Percentiles rank a stretch among this genome's conserved stretches.
These are phyloP conservation scores for Lota lota DNA, from an alignment of 2,113 vertebrate genomes.

Conservation along the genomic window DNA sequence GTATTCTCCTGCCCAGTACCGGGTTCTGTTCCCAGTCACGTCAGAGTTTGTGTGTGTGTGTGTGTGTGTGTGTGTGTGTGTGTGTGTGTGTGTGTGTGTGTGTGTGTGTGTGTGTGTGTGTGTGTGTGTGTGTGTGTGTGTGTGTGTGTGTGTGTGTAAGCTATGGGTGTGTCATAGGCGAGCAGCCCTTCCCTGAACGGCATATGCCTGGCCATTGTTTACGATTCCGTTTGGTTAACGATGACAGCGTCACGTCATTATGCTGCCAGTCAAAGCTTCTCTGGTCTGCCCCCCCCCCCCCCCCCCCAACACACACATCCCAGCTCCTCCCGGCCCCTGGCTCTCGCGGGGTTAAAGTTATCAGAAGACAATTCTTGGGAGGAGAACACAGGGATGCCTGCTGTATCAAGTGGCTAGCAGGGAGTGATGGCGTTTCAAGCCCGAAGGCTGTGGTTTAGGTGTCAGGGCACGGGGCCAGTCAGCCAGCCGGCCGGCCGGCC, in stretches of 20 bases:
- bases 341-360: slow-evolving; percentile 52
- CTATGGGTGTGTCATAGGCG: slow-evolving; percentile 56
- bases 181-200: slow-evolving; percentile 55
- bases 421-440: slow-evolving; percentile 32
- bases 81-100: slow-evolving; percentile 15
- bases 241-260: slow-evolving; percentile 65
- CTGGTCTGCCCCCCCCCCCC: not conserved
- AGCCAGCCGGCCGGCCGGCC: slow-evolving; percentile 46
- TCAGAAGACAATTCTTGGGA: slow-evolving; percentile 48
- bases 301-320: not conserved
- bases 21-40: slow-evolving; percentile 45
- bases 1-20: slow-evolving; percentile 52
- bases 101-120: slow-evolving; percentile 12
- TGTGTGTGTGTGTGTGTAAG: not conserved
- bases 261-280: slow-evolving; percentile 33
- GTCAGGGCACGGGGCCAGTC: not conserved
- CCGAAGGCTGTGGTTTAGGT: slow-evolving; percentile 25
- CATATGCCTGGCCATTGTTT: slow-evolving; percentile 66
- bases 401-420: slow-evolving; percentile 45
- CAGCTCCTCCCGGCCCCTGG: not conserved
- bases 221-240: slow-evolving; percentile 63
- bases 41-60: slow-evolving; percentile 11
- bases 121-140: slow-evolving; percentile 16
- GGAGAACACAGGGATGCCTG: slow-evolving; percentile 54
- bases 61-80: slow-evolving; percentile 12